These are phyloP conservation scores for Drosophila quasianomalipes DNA, from an alignment of 2,888 invertebrate species.

Conservation along the genomic window DNA sequence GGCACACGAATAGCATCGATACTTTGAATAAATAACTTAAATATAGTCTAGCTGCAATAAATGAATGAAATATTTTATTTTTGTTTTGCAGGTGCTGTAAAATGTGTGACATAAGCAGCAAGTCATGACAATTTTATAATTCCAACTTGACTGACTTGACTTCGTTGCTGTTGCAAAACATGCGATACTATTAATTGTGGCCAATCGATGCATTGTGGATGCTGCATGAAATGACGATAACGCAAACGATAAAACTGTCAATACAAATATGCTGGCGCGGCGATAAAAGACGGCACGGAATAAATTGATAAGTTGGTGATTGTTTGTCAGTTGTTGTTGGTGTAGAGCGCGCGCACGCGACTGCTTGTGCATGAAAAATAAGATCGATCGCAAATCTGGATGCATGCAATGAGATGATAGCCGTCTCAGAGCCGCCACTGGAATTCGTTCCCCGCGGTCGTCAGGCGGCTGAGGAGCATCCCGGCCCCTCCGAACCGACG, in stretches of 20 bases:
- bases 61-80: not conserved
- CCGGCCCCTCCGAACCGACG: conserved; percentile 88
- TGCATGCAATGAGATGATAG: conserved; percentile 93
- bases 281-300: not conserved
- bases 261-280: conserved; percentile 58
- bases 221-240: conserved; percentile 37
- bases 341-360: conserved; percentile 26
- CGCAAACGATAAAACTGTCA: conserved; percentile 35
- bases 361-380: conserved; percentile 28
- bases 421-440: conserved; percentile 96
- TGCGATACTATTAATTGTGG: not conserved
- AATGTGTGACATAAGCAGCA: not conserved
- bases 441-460: conserved; percentile 96
- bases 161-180: not conserved
- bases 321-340: conserved; percentile 12
- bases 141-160: not conserved
- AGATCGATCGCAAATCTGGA: conserved; percentile 91
- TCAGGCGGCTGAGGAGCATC: conserved; percentile 91
- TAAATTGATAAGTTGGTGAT: not conserved
- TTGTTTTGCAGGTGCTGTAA: not conserved
- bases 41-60: not conserved
- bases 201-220: conserved; percentile 4
- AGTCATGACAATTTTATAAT: not conserved
- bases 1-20: not conserved
- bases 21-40: not conserved